Evolutionary conservation across 2,113 vertebrate genomes (phyloP).

Genomic region (Zosterops hypoxanthus): DNA sequence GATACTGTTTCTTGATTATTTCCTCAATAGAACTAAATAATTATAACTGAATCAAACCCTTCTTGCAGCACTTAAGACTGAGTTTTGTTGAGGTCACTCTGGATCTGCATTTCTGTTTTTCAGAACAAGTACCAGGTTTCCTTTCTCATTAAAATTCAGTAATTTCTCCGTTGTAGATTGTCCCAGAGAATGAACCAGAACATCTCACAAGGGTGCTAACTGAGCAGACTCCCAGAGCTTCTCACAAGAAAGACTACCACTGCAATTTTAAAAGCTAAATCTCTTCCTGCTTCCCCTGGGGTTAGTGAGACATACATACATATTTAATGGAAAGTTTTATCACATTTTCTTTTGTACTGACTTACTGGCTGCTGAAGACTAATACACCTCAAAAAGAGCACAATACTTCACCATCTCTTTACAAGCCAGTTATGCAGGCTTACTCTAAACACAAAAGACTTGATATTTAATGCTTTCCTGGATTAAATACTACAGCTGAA

Average conservation of each 20-base stretch:
- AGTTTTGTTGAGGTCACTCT: not conserved
- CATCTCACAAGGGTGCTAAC: not conserved
- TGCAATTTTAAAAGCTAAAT: not conserved
- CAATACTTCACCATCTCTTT: not conserved
- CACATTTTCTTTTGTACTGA: not conserved
- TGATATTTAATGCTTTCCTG: not conserved
- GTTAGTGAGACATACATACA: not conserved
- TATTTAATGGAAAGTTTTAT: not conserved
- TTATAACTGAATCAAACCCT: not conserved
- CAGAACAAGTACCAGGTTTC: not conserved
- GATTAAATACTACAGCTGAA: not conserved
- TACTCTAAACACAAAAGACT: not conserved
- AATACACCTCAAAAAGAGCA: not conserved
- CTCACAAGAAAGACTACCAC: not conserved
- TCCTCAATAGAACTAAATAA: not conserved
- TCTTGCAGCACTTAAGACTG: not conserved
- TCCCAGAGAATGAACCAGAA: not conserved
- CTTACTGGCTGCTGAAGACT: not conserved
- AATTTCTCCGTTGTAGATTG: not conserved
- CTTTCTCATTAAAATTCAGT: not conserved
- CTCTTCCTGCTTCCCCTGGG: not conserved
- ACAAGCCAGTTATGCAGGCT: not conserved
- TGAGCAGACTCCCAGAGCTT: not conserved
- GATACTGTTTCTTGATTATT: not conserved
- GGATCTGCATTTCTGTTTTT: not conserved